Conservation (phyloP, 2,888 invertebrate species). For the Drosophila multiciliata region DNA sequence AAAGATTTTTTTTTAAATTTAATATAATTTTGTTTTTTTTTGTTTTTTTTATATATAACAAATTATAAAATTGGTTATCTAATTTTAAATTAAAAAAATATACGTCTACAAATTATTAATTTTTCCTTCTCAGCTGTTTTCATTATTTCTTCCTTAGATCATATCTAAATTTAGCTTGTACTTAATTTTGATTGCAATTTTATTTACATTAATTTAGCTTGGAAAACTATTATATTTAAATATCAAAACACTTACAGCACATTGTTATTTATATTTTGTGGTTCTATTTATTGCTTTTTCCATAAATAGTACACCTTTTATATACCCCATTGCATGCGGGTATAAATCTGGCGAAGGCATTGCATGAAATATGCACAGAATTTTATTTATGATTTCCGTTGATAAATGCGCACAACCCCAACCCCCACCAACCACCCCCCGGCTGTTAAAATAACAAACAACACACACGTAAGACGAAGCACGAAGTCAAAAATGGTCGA, state of each 20-base stretch:
- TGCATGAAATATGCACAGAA: slow-evolving; percentile 66
- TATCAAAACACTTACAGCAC: neutral
- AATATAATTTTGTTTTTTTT: neutral
- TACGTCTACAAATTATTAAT: too few species aligned
- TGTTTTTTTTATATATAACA: neutral
- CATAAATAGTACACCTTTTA: neutral
- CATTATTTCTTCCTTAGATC: too few species aligned
- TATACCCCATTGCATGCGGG: slow-evolving; percentile 28
- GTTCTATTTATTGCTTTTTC: neutral
- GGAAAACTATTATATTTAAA: neutral
- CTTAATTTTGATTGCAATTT: neutral
- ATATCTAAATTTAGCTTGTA: neutral
- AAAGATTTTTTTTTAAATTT: neutral
- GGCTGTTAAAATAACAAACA: slow-evolving; percentile 38
- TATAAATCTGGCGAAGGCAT: slow-evolving; percentile 18
- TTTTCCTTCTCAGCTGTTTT: neutral
- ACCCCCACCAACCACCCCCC: slow-evolving; percentile 30
- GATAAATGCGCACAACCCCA: slow-evolving; percentile 64
- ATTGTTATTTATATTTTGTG: neutral
- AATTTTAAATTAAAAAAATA: too few species aligned
- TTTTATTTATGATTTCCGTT: slow-evolving; percentile 82
- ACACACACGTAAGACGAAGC: neutral
- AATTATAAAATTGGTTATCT: too few species aligned
- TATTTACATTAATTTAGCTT: neutral
- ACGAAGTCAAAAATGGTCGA: neutral